Conservation (phyloP, 1,140 invertebrate genomes). For the Cotesia typhae region DNA sequence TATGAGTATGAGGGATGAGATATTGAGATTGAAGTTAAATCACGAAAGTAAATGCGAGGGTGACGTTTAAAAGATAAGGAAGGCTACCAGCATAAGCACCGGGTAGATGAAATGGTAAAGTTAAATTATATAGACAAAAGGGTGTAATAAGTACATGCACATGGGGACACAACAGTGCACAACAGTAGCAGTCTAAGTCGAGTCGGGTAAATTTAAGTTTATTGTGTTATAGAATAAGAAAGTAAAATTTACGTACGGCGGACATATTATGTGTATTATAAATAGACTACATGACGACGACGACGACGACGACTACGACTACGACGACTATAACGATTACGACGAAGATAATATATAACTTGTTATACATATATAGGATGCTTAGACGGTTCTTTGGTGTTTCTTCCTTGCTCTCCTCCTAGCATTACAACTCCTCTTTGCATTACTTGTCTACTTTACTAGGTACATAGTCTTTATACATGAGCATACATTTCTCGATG, state of each 20-base stretch:
- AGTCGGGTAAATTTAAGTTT: background rate
- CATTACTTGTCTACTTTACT: too few relatives aligned
- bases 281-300: conserved; percentile 51
- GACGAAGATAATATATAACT: conserved; percentile 45
- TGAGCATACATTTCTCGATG: too few relatives aligned
- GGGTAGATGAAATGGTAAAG: too few relatives aligned
- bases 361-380: background rate
- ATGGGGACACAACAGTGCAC: background rate
- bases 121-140: too few relatives aligned
- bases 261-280: conserved; percentile 7
- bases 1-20: too few relatives aligned
- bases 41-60: too few relatives aligned
- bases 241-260: conserved; percentile 7
- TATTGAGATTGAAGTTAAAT: too few relatives aligned
- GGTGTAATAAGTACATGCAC: too few relatives aligned
- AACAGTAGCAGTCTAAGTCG: background rate
- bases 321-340: conserved; percentile 59
- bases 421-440: too few relatives aligned
- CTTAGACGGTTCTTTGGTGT: conserved; percentile 26
- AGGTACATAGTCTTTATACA: too few relatives aligned
- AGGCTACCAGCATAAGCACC: too few relatives aligned
- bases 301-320: conserved; percentile 57
- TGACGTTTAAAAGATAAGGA: too few relatives aligned
- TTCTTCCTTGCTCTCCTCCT: conserved; percentile 16
- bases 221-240: background rate